Evolutionary conservation across 2,113 vertebrate species (phyloP), one percentile per base, ranked within the genome.

Genomic region (Hyaena hyaena): DNA sequence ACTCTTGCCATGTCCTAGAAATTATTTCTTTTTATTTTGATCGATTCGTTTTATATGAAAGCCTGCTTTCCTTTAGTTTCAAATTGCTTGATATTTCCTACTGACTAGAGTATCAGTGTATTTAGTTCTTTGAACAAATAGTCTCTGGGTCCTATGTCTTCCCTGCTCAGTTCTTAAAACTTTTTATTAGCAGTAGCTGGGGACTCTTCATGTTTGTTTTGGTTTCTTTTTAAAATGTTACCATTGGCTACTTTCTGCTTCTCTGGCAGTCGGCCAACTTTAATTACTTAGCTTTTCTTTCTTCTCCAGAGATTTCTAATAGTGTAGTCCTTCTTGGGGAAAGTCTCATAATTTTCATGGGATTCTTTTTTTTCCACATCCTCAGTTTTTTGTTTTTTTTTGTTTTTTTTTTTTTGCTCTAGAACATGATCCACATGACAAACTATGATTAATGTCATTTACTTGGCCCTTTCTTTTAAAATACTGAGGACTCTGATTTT

Each of bases 71-170:
- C 55, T 65, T 93, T 73, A 73, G 43, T 80, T 71, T 88, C 23
- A 88, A 92, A 71, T 85, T 84, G 63, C n/a, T 81, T 50, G 48
- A 12, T 61, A 95, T 89, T 85, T 93, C 69, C n/a, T 74, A 50
- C 61, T 80, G 95, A 68, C n/a, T 50, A 71, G 19, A 24, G 53
- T 35, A 71, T 43, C 31, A 89, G 12, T 55, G 11, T 68, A 69
- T 76, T 90, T 95, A 84, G 63, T 85, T 68, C 26, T 65, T 79
- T 15, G 69, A 82, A 83, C 39, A 63, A 65, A 65, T 65, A 89
- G 45, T 83, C 35, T 74, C 77, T 85, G 81, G 48, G 19, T 63
- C 61, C 55, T 26, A 35, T 31, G 48, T 86, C 33, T 92, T 90
- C n/a, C 23, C 21, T 63, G n/a, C 55, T 96, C 77, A 88, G 19